phyloP scores from a whole-genome alignment of 23 tunicate species.

The Aplidium turbinatum region DNA sequence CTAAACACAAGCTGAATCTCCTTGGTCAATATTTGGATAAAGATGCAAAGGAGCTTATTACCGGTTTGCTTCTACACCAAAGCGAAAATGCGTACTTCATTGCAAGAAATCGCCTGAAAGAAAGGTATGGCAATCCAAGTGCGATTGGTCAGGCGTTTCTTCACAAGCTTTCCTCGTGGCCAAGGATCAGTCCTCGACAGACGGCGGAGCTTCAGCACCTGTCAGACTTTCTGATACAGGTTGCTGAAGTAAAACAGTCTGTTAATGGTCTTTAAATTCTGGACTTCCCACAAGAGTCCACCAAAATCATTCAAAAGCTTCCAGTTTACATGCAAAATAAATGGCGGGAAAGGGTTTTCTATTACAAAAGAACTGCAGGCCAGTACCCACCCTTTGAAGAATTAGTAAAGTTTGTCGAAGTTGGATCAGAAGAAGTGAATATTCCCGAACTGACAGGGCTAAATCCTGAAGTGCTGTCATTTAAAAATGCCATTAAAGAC shows the following conservation, averaged over 20 bases:
- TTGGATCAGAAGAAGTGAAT: not conserved
- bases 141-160: slow-evolving; percentile 4
- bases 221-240: slow-evolving; percentile 23
- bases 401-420: slow-evolving; percentile 2
- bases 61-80: slow-evolving; percentile 17
- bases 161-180: slow-evolving; percentile 7
- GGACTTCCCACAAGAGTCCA: slow-evolving; percentile 1
- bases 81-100: slow-evolving; percentile 19
- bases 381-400: slow-evolving; percentile 10
- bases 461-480: too few species aligned
- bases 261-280: slow-evolving; percentile 1
- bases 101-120: slow-evolving; percentile 19
- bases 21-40: slow-evolving; percentile 18
- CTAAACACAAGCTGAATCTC: slow-evolving; percentile 21
- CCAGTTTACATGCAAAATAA: not conserved
- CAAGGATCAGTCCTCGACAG: not conserved
- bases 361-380: not conserved
- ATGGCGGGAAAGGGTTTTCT: slow-evolving; percentile 8
- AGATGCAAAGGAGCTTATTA: slow-evolving; percentile 8
- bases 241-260: not conserved
- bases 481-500: not conserved
- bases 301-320: slow-evolving; percentile 3
- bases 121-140: slow-evolving; percentile 22
- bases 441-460: slow-evolving; percentile 4
- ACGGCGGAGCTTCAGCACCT: not conserved